These are phyloP conservation scores for Ischnura elegans DNA, from an alignment of 2,888 invertebrate species.

Conservation along the genomic window DNA sequence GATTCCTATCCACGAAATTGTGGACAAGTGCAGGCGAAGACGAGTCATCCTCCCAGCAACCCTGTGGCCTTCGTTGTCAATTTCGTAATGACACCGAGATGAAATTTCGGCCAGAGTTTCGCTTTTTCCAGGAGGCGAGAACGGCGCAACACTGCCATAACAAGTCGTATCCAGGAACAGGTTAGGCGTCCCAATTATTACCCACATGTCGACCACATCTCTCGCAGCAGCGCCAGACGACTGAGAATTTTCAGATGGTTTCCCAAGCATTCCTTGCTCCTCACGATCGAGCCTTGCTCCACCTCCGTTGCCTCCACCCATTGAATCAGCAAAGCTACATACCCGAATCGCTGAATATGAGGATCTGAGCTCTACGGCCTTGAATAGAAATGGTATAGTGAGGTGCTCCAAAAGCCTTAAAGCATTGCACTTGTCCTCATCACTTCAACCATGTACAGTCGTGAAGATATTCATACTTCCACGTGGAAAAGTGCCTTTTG, in stretches of 20 bases:
- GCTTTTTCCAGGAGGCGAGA: neutral
- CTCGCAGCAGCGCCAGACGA: neutral
- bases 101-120: neutral
- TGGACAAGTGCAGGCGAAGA: neutral
- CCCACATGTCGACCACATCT: constrained; percentile 11
- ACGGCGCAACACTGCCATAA: neutral
- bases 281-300: neutral
- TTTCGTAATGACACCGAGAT: constrained; percentile 6
- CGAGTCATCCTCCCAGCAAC: neutral
- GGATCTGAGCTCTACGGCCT: no score
- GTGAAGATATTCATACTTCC: no score
- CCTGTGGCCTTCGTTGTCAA: neutral
- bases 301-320: neutral
- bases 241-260: constrained; percentile 8
- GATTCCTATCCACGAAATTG: no score
- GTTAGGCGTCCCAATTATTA: constrained; percentile 20
- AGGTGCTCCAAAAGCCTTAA: no score
- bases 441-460: no score
- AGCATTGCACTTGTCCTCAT: no score
- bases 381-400: no score
- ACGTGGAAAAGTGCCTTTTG: no score
- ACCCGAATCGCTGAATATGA: no score
- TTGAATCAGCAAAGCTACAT: neutral
- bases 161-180: neutral
- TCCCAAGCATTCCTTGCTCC: constrained; percentile 16